phyloP scores from a whole-genome alignment of 2,888 invertebrate species.

The Xylota segnis region DNA sequence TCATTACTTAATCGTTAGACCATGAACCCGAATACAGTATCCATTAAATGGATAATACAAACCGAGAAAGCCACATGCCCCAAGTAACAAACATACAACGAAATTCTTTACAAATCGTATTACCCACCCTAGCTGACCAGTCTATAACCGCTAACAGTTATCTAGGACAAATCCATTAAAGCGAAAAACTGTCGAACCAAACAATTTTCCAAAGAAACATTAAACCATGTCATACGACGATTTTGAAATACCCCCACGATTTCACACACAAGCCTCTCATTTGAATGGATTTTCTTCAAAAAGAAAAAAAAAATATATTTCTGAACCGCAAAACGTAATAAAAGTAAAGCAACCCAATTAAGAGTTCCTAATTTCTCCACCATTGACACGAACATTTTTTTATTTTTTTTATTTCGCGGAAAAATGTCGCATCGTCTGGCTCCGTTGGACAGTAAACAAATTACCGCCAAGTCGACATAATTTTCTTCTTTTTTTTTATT shows the following conservation, averaged over 20 bases:
- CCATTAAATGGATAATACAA: neutral
- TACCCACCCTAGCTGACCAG: neutral
- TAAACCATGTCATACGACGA: neutral
- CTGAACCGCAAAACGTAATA: conserved; percentile 32
- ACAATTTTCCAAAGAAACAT: conserved; percentile 13
- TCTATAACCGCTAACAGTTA: neutral
- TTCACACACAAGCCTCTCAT: conserved; percentile 1
- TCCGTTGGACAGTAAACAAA: conserved; percentile 51
- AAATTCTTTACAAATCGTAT: neutral
- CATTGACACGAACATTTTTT: conserved; percentile 51
- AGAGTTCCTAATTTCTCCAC: conserved; percentile 44
- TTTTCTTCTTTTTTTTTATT: conserved; percentile 3
- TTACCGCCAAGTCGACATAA: conserved; percentile 50
- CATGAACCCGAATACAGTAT: neutral
- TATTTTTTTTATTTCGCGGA: conserved; percentile 24
- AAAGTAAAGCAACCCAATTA: conserved; percentile 45
- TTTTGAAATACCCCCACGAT: conserved; percentile 3
- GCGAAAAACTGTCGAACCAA: conserved; percentile 25
- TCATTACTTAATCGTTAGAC: neutral
- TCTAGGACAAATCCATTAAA: conserved; percentile 8
- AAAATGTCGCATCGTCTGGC: conserved; percentile 54
- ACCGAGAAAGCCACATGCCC: neutral
- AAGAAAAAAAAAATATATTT: too few relatives aligned
- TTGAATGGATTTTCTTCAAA: conserved; percentile 14
- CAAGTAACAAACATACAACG: neutral